Base-by-base conservation (phyloP, 2,797 vertebrate species). In the Myotis pilosus region DNA sequence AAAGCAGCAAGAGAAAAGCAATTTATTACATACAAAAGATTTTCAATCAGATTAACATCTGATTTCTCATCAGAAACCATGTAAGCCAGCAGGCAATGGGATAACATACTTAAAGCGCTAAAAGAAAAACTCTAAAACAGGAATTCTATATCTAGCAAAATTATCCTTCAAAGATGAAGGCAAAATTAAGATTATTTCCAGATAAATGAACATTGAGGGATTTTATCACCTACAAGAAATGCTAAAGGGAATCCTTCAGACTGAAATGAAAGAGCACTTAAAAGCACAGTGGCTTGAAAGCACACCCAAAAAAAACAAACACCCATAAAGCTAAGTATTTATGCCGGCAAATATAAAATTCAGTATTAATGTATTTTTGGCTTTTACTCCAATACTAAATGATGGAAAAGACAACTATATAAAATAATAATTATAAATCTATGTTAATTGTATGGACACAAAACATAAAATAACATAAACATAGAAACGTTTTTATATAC, bases 1-100 rank as follows among this genome's bases (percentile, higher is more conserved):
- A 89, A 89, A 94, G 47, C 47, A 87, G 20, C 7, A 85, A 87
- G 25, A 91, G 38, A 87, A 91, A 81, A 74, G 13, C 15, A 86
- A 86, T 19, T 94, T 74, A 66, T 47, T 22, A n/a, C 25, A 25
- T 57, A 66, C 17, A 74, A 74, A 74, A 10, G 23, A 55, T 11
- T n/a, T n/a, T 86, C 30, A 80, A n/a, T 47, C 49, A 51, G 3
- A 71, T 79, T 19, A 91, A 81, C 15, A 66, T 38, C 25, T 38
- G n/a, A 81, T 75, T 49, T 75, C n/a, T 81, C 38, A 38, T 22
- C 22, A 3, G 38, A 91, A 87, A 47, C 25, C 25, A 30, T 44
- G 17, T n/a, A 78, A 19, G 66, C 25, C 75, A 81, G 20, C 64
- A 86, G 38, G 38, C 82, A 91, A 79, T n/a, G 11, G 6, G 11